Percentiles rank a stretch among this genome's conserved stretches.
These are phyloP conservation scores for Motacilla alba DNA, from an alignment of 2,113 vertebrate species.

Conservation along the genomic window DNA sequence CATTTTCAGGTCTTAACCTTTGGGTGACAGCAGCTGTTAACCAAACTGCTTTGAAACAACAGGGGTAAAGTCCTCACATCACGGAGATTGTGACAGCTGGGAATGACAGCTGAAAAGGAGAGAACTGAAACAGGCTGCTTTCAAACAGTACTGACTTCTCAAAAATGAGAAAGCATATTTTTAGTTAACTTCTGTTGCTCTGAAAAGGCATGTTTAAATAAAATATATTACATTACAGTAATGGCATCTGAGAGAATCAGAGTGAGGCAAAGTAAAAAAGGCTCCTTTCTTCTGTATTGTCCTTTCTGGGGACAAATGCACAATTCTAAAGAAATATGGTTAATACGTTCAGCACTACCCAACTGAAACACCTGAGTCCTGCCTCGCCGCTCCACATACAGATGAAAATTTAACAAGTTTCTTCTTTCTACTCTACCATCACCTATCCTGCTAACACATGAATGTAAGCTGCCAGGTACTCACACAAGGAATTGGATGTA, in stretches of 20 bases:
- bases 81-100: conserved; percentile 46
- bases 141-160: conserved; percentile 15
- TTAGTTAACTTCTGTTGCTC: conserved; percentile 54
- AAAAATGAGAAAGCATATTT: conserved; percentile 51
- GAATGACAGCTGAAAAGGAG: conserved; percentile 60
- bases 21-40: conserved; percentile 38
- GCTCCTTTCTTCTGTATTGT: background rate
- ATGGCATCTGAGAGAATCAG: background rate
- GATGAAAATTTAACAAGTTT: background rate
- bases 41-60: conserved; percentile 24
- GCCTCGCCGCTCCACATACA: background rate
- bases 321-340: background rate
- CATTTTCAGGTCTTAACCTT: conserved; percentile 37
- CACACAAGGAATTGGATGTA: background rate
- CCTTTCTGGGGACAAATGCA: background rate
- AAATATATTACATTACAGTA: background rate
- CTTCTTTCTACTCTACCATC: background rate
- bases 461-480: background rate
- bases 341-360: background rate
- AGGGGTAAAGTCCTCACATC: conserved; percentile 14
- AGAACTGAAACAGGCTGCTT: conserved; percentile 50
- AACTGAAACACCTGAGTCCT: background rate
- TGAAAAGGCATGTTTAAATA: conserved; percentile 9
- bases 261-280: background rate
- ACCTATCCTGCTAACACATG: background rate